These are phyloP conservation scores for Agapornis roseicollis DNA, from an alignment of 2,113 vertebrate genomes.

Conservation along the genomic window DNA sequence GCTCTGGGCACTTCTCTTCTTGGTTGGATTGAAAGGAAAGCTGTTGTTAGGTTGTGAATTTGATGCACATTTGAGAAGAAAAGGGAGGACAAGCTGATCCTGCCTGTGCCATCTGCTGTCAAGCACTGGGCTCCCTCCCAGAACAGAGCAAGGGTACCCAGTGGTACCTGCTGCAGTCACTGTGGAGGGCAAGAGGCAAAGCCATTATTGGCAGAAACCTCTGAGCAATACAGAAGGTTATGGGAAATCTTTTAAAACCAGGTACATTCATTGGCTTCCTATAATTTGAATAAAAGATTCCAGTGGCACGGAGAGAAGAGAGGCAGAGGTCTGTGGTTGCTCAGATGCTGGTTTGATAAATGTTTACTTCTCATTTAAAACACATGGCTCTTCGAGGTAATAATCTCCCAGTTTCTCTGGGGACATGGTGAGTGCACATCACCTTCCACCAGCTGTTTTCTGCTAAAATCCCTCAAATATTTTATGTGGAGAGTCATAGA, in stretches of 20 bases:
- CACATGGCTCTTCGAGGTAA: not conserved
- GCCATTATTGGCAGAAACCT: not conserved
- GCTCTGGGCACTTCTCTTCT: not conserved
- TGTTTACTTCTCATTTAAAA: not conserved
- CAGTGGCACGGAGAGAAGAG: fast-evolving
- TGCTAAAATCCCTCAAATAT: not conserved
- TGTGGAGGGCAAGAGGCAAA: not conserved
- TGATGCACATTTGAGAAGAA: not conserved
- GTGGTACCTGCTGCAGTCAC: not conserved
- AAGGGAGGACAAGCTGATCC: not conserved
- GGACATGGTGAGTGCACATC: not conserved
- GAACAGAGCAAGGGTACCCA: not conserved
- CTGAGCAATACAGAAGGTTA: not conserved
- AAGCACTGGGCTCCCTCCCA: not conserved
- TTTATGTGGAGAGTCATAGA: not conserved
- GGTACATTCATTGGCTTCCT: not conserved
- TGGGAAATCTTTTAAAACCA: not conserved
- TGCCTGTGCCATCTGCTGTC: not conserved
- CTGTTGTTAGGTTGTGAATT: not conserved
- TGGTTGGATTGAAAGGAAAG: not conserved
- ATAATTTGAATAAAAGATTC: not conserved
- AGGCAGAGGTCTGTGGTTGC: not conserved
- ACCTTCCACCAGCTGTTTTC: not conserved
- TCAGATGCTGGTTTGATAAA: not conserved
- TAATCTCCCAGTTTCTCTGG: not conserved